Evolutionary conservation across 92 coral and sea anemone genomes (phyloP).

Genomic region (Bergia puertoricense): DNA sequence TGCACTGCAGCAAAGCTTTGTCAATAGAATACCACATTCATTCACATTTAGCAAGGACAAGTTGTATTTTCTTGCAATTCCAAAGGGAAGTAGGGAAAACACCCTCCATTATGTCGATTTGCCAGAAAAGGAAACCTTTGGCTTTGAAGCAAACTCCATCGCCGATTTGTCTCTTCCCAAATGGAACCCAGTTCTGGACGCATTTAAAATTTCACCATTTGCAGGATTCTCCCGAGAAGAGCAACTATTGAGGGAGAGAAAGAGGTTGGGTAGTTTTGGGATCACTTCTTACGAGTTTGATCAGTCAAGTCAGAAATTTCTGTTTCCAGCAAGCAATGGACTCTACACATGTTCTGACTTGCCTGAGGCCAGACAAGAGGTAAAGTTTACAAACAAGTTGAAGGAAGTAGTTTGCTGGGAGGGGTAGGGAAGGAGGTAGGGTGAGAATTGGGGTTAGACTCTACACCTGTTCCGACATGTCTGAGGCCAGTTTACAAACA

Average conservation of each 20-base stretch:
- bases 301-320: conserved; percentile 75
- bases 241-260: conserved; percentile 88
- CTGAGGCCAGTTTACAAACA: neutral
- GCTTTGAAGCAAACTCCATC: conserved; percentile 5
- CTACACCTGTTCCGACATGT: no score
- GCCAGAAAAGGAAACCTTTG: conserved; percentile 32
- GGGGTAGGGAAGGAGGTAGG: neutral
- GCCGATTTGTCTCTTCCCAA: conserved; percentile 58
- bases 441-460: neutral
- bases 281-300: conserved; percentile 94
- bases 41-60: conserved; percentile 90
- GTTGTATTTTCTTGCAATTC: conserved; percentile 90
- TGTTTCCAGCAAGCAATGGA: conserved; percentile 89
- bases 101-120: conserved; percentile 92
- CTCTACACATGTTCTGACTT: conserved; percentile 81
- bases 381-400: neutral
- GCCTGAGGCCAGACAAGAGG: conserved; percentile 15
- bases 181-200: conserved; percentile 84
- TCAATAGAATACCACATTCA: conserved; percentile 91
- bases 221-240: conserved; percentile 95
- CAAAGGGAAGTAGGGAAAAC: conserved; percentile 91
- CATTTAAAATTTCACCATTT: conserved; percentile 68
- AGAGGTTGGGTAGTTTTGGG: conserved; percentile 94
- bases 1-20: conserved; percentile 70
- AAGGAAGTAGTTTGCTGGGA: neutral